Base-by-base conservation (phyloP, 2,113 vertebrate species). In the Epinephelus fuscoguttatus region DNA sequence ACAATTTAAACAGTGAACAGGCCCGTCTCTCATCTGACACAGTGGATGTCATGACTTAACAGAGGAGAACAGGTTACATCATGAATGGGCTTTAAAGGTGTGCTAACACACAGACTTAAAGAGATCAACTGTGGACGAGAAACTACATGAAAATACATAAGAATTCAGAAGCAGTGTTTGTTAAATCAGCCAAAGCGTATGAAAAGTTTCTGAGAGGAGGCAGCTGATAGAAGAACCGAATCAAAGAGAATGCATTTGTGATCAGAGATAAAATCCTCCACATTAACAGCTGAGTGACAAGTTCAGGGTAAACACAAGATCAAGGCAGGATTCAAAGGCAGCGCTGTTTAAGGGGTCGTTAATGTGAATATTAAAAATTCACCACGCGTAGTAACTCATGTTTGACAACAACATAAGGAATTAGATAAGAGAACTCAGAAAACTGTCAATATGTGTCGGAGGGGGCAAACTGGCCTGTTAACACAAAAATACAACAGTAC, bases 161-260 rank as follows among this genome's bases (percentile, higher is more conserved):
- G 25, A 70, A 79, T 15, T 75, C 71, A 75, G 45, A 62, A 1
- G 82, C 57, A 63, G 62, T 72, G 55, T 76, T 80, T 53, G 62
- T 83, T 80, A 82, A 75, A 83, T 71, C 56, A 72, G 21, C 71
- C 66, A 40, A 47, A 40, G 42, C 4, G 1, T 25, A 23, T 14
- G 33, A 18, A n/a, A 52, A 23, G 62, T 47, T 53, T 74, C 56
- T 55, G 61, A 61, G 75, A 53, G 37, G 37, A 79, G 62, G 70
- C 75, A 21, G 47, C 25, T 3, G 33, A 78, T 53, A 52, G 75
- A 84, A 55, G 70, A 63, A 23, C 23, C 9, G 6, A 69, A 82
- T 84, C 75, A 84, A 84, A 84, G 69, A 84, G 81, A 84, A 78
- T 73, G 47, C 15, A 73, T 84, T 67, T 73, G 62, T 73, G 81